Evolutionary conservation across 2,888 invertebrate genomes (phyloP).

Genomic region (Drosophila birchii): DNA sequence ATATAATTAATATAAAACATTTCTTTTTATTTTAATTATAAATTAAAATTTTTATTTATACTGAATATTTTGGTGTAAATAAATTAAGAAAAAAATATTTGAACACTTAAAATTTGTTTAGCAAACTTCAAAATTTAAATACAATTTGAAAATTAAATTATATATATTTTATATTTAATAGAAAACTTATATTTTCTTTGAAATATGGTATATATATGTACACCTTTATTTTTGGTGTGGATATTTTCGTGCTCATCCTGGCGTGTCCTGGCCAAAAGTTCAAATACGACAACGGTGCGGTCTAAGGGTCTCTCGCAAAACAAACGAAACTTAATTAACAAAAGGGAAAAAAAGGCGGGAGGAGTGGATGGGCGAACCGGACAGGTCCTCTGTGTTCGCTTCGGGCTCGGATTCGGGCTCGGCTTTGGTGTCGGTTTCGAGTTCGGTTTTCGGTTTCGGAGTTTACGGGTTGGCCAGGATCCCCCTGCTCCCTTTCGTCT

Average conservation of each 20-base stretch:
- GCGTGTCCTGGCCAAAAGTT: conserved; percentile 50
- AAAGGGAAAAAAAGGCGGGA: conserved; percentile 52
- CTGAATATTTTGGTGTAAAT: too few relatives aligned
- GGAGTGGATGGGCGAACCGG: neutral
- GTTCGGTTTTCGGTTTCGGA: conserved; percentile 41
- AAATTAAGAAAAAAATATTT: too few relatives aligned
- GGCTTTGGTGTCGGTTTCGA: conserved; percentile 37
- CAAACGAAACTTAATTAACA: conserved; percentile 82
- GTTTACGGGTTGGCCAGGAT: conserved; percentile 28
- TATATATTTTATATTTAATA: too few relatives aligned
- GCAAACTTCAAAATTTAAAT: neutral
- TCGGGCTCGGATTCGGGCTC: conserved; percentile 31
- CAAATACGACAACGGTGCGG: conserved; percentile 47
- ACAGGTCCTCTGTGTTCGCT: neutral
- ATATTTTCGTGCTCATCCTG: conserved; percentile 33
- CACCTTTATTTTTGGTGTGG: neutral
- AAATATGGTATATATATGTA: too few relatives aligned
- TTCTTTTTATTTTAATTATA: too few relatives aligned
- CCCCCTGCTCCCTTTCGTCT: conserved; percentile 12
- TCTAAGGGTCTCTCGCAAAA: conserved; percentile 65
- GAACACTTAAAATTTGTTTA: too few relatives aligned
- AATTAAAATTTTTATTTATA: too few relatives aligned
- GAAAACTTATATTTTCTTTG: too few relatives aligned
- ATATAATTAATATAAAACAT: too few relatives aligned
- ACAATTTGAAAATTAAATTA: neutral